Percentiles rank a stretch among this genome's conserved stretches.
These are phyloP conservation scores for Mionectes olivaceus DNA, from an alignment of 2,797 vertebrate species.

Conservation along the genomic window DNA sequence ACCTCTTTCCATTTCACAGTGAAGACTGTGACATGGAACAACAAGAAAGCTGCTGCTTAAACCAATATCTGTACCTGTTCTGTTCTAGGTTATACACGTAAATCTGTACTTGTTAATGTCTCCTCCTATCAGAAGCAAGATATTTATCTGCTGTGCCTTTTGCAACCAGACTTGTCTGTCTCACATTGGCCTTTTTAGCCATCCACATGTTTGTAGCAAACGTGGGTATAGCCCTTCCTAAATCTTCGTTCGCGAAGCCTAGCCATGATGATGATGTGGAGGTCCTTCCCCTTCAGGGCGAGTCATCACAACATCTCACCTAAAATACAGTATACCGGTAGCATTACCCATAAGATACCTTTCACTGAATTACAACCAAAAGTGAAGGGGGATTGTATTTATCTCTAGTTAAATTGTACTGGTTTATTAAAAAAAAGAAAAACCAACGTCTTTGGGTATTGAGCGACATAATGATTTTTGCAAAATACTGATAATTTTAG, in stretches of 20 bases:
- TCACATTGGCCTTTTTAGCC: too few species aligned
- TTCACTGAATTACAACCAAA: not conserved
- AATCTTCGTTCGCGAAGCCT: too few species aligned
- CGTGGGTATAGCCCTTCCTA: too few species aligned
- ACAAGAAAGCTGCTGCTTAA: not conserved
- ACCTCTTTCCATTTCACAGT: not conserved
- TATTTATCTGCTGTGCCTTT: not conserved
- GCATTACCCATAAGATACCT: not conserved
- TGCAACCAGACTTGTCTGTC: too few species aligned
- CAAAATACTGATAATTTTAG: not conserved
- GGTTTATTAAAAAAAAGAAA: not conserved
- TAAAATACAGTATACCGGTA: not conserved
- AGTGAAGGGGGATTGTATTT: not conserved
- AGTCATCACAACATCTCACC: not conserved
- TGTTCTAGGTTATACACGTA: not conserved
- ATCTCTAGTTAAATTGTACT: not conserved
- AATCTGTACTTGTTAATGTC: not conserved
- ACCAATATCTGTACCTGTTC: fast-evolving
- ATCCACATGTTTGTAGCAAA: too few species aligned
- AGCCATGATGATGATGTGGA: not conserved
- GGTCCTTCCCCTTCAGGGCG: not conserved
- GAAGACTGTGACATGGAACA: not conserved
- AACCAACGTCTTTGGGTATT: not conserved
- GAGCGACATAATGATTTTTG: not conserved
- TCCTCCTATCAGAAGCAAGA: not conserved